Percentiles rank a stretch among this genome's conserved stretches.
These are phyloP conservation scores for Barnardius zonarius DNA, from an alignment of 2,113 vertebrate genomes.

Conservation along the genomic window DNA sequence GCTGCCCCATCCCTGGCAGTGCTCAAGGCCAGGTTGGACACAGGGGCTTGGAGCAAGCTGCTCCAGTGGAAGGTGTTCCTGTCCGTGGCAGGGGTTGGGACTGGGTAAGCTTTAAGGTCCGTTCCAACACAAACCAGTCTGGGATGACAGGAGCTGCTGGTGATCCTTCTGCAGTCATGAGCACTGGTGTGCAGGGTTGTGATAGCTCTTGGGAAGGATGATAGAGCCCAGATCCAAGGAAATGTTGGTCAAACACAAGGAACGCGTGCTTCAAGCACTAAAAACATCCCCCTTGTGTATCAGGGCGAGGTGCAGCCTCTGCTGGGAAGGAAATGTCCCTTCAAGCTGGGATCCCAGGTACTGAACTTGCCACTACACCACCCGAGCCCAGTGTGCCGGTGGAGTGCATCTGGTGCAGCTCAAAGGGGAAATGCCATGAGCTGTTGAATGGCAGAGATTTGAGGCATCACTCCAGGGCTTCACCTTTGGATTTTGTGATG, in stretches of 20 bases:
- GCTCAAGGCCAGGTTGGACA: too few species aligned
- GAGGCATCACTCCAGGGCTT: background rate
- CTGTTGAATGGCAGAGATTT: background rate
- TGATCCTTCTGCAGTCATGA: background rate
- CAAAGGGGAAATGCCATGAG: background rate
- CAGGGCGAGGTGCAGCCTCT: background rate
- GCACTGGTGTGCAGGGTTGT: rapidly evolving
- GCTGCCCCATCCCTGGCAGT: too few species aligned
- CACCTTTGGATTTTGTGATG: rapidly evolving
- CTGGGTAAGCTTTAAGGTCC: background rate
- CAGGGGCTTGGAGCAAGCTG: background rate
- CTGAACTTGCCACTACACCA: background rate
- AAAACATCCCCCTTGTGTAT: rapidly evolving
- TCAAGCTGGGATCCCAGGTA: background rate
- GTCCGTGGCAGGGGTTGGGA: background rate
- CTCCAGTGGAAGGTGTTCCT: background rate
- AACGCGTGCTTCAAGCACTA: background rate
- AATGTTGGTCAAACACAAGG: background rate
- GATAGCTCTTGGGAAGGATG: background rate
- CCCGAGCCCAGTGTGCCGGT: background rate
- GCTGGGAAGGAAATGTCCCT: background rate
- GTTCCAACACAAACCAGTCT: background rate
- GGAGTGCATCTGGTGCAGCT: background rate
- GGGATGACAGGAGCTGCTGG: background rate
- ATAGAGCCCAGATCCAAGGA: background rate